Evolutionary conservation across 2,797 vertebrate genomes (phyloP), one percentile per base, ranked within the genome.

Genomic region (Microctenopoma steveboyesi): DNA sequence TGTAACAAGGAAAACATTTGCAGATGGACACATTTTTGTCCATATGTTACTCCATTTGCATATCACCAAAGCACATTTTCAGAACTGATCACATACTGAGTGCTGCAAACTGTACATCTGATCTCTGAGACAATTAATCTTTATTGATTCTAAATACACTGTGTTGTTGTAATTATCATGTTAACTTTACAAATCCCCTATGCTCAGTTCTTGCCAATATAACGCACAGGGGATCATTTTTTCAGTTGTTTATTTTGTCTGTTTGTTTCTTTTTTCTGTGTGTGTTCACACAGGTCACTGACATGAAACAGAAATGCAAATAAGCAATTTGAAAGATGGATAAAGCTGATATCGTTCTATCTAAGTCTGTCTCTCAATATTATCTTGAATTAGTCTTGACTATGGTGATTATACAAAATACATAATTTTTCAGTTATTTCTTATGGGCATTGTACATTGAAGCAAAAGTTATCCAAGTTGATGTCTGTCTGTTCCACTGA

Each of bases 1-100:
- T 42, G 51, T 63, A 58, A 62, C 50, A 13, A 66, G 47, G 39
- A 58, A 72, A 47, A 68, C 28, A 69, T 40, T 63, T 67, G 54
- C 45, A 56, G 45, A 43, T 64, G 54, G 55, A 69, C 63, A 67
- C 33, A 51, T 68, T 47, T 72, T 39, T 46, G 35, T 68, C 58
- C 63, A 60, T 58, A 51, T 75, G 49, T 28, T 64, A n/a, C 18
- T 2, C 39, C 43, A 16, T 71, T 59, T 72, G 48, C 49, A 59
- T 0, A 14, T 33, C 30, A 50, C 28, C 0, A 2, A 37, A 13
- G 18, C 27, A 42, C 27, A 51, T 35, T 51, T 58, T 57, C 15
- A 46, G 22, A n/a, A 25, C 25, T 13, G 25, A 54, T 35, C 14
- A 16, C 45, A 18, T 45, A 30, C 40, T 1, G 12, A 4, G 13